Base-by-base conservation (phyloP, 2,888 invertebrate species). In the Alentia gelatinosa region DNA sequence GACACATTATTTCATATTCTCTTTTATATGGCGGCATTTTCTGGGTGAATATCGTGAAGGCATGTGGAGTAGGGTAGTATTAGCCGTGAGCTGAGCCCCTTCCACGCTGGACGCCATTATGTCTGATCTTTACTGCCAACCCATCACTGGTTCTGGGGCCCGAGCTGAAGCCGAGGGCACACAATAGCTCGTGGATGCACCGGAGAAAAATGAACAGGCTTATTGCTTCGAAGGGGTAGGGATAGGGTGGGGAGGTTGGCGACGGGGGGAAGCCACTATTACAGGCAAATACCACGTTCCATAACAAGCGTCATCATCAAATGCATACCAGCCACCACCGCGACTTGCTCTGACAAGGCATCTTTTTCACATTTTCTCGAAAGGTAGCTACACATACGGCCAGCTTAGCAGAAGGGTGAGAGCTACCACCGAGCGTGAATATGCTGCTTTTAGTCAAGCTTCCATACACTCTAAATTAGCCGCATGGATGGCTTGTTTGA, bases 241-340 rank as follows among this genome's bases (percentile, higher is more conserved):
- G n/a, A n/a, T 33, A 19, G 42, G n/a, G n/a, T 1, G 50, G 42
- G 26, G 37, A 15, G 83, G 86, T 47, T 26, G 42, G 86, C 23
- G 79, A 33, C 15, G 33, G 86, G 50, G 86, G 7, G 42, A 26
- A 47, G 26, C 47, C 86, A 42, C 47, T 47, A 86, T 86, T 47
- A 42, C 42, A 7, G 50, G 42, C 86, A 86, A 42, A 47, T 30
- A 86, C 47, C 42, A 26, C 86, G 12, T 26, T 26, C 30, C n/a
- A 47, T 86, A 86, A 47, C 86, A 86, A 47, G 86, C 47, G 5
- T 47, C 33, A n/a, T 86, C 47, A 86, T 86, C 47, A 86, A 86
- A 86, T 83, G 83, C 83, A 83, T 30, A 40, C 83, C 83, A 30
- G 37, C 83, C n/a, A n/a, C 68, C 68, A 9, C 30, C 68, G 12